Conservation (phyloP, 1,140 invertebrate genomes). For the Drosophila tani region DNA sequence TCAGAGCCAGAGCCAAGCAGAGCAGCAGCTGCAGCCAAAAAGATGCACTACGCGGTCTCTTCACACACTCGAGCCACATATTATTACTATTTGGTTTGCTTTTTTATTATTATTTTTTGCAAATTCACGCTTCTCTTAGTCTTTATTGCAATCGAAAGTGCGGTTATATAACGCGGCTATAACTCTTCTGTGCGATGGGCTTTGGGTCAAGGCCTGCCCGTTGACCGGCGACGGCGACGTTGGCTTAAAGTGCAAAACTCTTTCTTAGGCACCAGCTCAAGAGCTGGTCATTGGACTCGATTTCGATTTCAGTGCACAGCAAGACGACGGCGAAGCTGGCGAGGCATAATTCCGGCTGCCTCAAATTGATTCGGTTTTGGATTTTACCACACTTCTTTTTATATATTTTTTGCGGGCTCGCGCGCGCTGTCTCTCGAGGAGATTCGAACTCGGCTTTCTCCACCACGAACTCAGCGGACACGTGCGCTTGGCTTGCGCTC, state of each 20-base stretch:
- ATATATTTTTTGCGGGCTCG: constrained; percentile 43
- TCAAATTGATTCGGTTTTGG: constrained; percentile 56
- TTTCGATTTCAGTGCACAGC: constrained; percentile 64
- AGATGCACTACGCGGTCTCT: constrained; percentile 17
- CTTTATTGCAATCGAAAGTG: constrained; percentile 21
- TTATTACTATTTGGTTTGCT: constrained; percentile 8
- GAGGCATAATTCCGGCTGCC: constrained; percentile 72
- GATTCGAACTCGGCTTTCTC: constrained; percentile 49
- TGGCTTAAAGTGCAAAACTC: constrained; percentile 35
- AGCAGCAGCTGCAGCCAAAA: constrained; percentile 50
- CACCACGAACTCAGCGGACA: constrained; percentile 6
- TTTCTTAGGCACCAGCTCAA: constrained; percentile 33
- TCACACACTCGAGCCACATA: constrained; percentile 40
- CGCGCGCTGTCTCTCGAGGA: constrained; percentile 32
- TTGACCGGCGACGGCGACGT: constrained; percentile 27
- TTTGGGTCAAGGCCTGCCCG: constrained; percentile 50
- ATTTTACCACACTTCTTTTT: constrained; percentile 36
- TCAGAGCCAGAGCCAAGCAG: constrained; percentile 38
- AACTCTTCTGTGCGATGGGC: constrained; percentile 21
- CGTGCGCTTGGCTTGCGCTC: constrained; percentile 65
- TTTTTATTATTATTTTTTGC: constrained; percentile 17
- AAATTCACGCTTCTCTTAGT: constrained; percentile 25
- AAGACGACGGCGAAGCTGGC: constrained; percentile 51
- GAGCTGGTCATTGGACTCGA: constrained; percentile 77
- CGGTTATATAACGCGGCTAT: constrained; percentile 33